A percentile compares a stretch with the other conserved stretches of the same genome.
Conservation (phyloP, 2,113 vertebrate genomes). For the Hippocampus mohnikei region DNA sequence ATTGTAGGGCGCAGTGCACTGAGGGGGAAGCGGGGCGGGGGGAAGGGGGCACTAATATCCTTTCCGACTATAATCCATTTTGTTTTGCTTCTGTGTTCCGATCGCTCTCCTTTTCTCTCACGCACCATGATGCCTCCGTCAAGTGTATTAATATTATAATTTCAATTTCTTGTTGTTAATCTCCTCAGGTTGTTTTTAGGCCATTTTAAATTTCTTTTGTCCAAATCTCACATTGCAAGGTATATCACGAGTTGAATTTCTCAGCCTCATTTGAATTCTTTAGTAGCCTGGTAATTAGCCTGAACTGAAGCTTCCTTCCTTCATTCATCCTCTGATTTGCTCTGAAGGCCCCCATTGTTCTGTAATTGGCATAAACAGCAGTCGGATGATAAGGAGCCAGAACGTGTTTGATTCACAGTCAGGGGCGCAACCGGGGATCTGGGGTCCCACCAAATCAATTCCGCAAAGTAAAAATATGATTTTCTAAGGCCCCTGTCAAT, state of each 20-base stretch:
- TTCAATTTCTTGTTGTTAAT: neutral
- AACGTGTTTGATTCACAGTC: neutral
- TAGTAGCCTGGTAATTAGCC: conserved; percentile 7
- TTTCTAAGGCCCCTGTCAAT: neutral
- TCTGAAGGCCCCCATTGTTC: conserved; percentile 10
- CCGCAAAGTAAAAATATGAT: neutral
- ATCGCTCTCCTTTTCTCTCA: conserved; percentile 25
- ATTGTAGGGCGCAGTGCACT: conserved; percentile 2
- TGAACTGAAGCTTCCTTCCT: conserved; percentile 5
- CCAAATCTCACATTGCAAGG: neutral
- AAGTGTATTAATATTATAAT: neutral
- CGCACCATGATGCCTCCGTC: conserved; percentile 16
- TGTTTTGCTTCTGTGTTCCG: conserved; percentile 34
- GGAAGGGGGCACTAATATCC: conserved; percentile 19
- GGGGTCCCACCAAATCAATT: neutral
- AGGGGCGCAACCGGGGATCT: neutral
- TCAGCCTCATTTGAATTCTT: conserved; percentile 6
- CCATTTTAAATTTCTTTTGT: neutral
- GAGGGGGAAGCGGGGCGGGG: conserved; percentile 13
- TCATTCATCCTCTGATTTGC: conserved; percentile 4
- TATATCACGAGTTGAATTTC: neutral
- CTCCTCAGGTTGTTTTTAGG: neutral
- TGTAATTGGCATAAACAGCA: conserved; percentile 7
- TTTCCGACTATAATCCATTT: conserved; percentile 46
- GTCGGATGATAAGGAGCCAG: neutral